Evolutionary conservation across 2,113 vertebrate species (phyloP).

Genomic region (Scophthalmus maximus): DNA sequence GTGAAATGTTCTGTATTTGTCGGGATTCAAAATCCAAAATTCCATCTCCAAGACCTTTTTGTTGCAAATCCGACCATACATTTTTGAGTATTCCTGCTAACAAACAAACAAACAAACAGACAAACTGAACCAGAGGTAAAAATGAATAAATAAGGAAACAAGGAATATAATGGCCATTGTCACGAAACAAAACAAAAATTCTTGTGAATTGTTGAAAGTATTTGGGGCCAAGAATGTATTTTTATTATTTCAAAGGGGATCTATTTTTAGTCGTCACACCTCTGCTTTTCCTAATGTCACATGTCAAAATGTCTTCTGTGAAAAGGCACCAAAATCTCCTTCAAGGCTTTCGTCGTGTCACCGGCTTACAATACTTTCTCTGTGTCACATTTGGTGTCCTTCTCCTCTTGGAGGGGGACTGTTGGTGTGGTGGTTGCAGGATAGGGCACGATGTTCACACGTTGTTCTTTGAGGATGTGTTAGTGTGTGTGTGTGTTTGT

Average conservation of each 20-base stretch:
- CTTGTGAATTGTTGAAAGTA: background rate
- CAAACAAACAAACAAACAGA: no score
- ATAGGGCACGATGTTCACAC: constrained; percentile 34
- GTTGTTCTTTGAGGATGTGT: background rate
- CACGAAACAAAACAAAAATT: background rate
- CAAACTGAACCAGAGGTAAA: no score
- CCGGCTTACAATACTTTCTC: background rate
- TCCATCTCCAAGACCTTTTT: no score
- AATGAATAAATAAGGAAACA: no score
- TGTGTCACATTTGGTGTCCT: background rate
- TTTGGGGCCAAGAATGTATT: background rate
- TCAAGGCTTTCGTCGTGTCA: constrained; percentile 8
- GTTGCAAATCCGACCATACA: no score
- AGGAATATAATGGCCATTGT: background rate
- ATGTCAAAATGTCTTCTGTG: background rate
- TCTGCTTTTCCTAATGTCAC: background rate
- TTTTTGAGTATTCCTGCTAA: no score
- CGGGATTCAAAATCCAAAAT: no score
- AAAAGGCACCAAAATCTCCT: constrained; percentile 4
- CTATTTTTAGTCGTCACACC: background rate
- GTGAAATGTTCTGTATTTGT: no score
- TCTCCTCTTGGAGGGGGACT: background rate
- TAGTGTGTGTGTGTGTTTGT: constrained; percentile 33
- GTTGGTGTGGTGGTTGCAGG: constrained; percentile 12
- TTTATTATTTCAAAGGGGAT: background rate